Evolutionary conservation across 2,888 invertebrate genomes (phyloP).

Genomic region (Axea sp.): DNA sequence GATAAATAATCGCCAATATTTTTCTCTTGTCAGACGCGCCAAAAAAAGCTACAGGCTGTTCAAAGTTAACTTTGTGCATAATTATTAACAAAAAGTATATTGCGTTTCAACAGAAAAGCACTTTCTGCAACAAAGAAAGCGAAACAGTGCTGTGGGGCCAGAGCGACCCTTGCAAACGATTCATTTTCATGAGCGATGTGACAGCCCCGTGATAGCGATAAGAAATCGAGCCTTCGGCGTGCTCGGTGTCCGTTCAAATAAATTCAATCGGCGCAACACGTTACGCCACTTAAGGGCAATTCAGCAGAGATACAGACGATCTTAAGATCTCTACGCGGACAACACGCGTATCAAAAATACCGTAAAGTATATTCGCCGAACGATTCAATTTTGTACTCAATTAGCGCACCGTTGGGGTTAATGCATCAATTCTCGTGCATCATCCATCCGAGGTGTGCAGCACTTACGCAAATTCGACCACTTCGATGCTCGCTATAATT

Average conservation of each 20-base stretch:
- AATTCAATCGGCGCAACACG: constrained; percentile 72
- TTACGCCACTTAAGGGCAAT: constrained; percentile 70
- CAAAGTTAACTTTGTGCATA: no score
- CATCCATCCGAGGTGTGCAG: constrained; percentile 4
- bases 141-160: no score
- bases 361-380: constrained; percentile 56
- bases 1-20: no score
- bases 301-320: constrained; percentile 28
- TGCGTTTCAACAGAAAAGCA: no score
- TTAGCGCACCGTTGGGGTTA: constrained; percentile 26
- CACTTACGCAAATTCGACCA: constrained; percentile 38
- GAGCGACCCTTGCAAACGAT: no score
- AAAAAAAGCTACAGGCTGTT: no score
- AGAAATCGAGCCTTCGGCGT: constrained; percentile 57
- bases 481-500: constrained; percentile 4
- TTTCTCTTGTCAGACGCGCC: no score
- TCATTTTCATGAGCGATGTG: constrained; percentile 66
- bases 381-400: constrained; percentile 53
- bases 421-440: constrained; percentile 33
- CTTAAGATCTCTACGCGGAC: constrained; percentile 28
- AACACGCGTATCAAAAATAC: constrained; percentile 31
- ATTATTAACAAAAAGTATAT: no score
- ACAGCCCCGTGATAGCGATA: constrained; percentile 53
- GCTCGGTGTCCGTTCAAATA: constrained; percentile 67
- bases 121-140: no score